These are phyloP conservation scores for Dipus sagitta DNA, from an alignment of 2,797 vertebrate genomes.

Conservation along the genomic window DNA sequence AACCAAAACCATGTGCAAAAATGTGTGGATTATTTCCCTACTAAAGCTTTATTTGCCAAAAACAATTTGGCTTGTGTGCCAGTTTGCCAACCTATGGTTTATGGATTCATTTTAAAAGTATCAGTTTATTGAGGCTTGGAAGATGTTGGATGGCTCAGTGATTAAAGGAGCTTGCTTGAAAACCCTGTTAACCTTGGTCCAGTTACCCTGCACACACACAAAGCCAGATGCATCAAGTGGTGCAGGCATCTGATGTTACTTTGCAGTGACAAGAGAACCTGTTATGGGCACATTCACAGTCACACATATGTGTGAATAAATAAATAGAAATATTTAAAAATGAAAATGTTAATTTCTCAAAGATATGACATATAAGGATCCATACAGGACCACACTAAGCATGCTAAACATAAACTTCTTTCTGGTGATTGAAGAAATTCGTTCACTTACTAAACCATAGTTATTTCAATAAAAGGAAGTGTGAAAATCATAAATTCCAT, in stretches of 20 bases:
- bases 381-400: background rate
- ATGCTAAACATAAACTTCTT: background rate
- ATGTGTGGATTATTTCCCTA: background rate
- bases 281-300: no score
- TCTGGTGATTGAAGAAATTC: background rate
- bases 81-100: background rate
- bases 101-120: background rate
- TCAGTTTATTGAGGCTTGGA: no score
- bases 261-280: background rate
- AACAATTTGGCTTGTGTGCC: background rate
- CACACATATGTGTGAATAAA: no score
- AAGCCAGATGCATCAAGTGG: no score
- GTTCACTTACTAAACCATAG: slow-evolving; percentile 5
- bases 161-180: no score
- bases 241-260: no score
- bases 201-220: no score
- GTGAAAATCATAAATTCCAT: slow-evolving; percentile 27
- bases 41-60: slow-evolving; percentile 15
- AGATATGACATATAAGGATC: background rate
- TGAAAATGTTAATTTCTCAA: background rate
- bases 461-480: background rate
- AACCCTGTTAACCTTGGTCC: no score
- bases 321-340: no score
- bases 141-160: no score
- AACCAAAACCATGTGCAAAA: background rate